phyloP scores from a whole-genome alignment of 2,888 invertebrate species.

The Trichopoda pennipes region DNA sequence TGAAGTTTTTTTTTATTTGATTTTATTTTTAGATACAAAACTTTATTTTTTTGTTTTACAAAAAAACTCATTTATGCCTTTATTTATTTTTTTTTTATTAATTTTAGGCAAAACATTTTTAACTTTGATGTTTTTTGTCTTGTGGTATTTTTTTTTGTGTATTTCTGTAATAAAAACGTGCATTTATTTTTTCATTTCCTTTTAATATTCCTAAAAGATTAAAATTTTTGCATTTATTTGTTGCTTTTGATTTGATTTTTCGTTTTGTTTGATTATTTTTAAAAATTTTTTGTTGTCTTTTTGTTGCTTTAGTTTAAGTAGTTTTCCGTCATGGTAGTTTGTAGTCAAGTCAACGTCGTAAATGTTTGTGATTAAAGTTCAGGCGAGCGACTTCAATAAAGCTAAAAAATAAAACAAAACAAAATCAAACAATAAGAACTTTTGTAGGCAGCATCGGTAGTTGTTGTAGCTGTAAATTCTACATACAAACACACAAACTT shows the following conservation, averaged over 20 bases:
- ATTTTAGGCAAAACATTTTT: conserved; percentile 19
- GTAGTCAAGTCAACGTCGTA: conserved; percentile 49
- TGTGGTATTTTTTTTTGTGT: conserved; percentile 1
- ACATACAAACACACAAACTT: too few species aligned
- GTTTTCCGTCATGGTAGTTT: conserved; percentile 56
- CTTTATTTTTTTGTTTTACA: conserved; percentile 17
- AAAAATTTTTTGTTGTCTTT: not conserved
- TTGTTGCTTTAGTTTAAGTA: conserved; percentile 27
- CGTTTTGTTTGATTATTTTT: not conserved
- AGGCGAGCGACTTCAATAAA: conserved; percentile 23
- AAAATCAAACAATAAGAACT: conserved; percentile 48
- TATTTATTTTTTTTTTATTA: conserved; percentile 21
- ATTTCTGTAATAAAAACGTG: conserved; percentile 51
- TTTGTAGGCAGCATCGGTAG: conserved; percentile 23
- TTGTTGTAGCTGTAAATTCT: conserved; percentile 51
- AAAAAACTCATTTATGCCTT: conserved; percentile 42
- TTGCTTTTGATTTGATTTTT: not conserved
- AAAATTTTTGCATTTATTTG: conserved; percentile 36
- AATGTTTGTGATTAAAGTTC: conserved; percentile 23
- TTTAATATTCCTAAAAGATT: conserved; percentile 16
- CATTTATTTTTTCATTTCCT: conserved; percentile 44
- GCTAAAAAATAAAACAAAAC: conserved; percentile 25
- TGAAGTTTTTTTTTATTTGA: conserved; percentile 9
- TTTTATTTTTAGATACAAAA: conserved; percentile 12
- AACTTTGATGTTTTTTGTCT: conserved; percentile 52